Evolutionary conservation across 1,140 invertebrate species (phyloP), one percentile per base, ranked within the genome.

Genomic region (Brachionus calyciflorus): DNA sequence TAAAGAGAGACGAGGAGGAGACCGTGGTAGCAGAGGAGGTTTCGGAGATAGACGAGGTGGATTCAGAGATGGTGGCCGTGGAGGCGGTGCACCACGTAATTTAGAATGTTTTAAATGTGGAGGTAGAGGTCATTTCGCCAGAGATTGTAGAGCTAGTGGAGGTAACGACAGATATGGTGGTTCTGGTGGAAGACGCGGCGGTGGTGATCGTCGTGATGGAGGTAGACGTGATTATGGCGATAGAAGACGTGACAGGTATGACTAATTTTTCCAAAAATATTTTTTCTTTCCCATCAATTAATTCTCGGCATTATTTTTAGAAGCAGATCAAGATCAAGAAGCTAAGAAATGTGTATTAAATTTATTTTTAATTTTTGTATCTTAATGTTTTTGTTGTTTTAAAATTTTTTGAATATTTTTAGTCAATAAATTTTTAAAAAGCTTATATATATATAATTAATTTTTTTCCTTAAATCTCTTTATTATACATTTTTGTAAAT

Each of bases 21-120:
- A 7, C 3, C 19, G 24, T 24, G 24, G 51, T 12, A 21, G 51
- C 12, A 17, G 60, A 44, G 40, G 65, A 1, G 40, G 65, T 4
- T 69, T 69, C 30, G 65, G 65, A 14, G 48, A 51, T 30, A 48
- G 65, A 49, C 44, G 65, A 12, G 44, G 65, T 4, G 65, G 65
- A 14, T 44, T 44, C 10, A 33, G 65, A 49, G 65, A 51, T 24
- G 28, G 44, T 24, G 28, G 44, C 17, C 65, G 65, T 5, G 65
- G 48, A n/a, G 65, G 65, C 26, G 65, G 65, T 51, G 44, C 44
- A 9, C 65, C 65, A 7, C 65, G 65, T 2, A 48, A 48, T 6
- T 33, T 70, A 2, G 65, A 70, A 40, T 93, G 92, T 83, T 93
- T 93, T 82, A 92, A 93, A 80, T 93, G 92, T 84, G 91, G 92